Base-by-base conservation (phyloP, 2,797 vertebrate genomes). In the Delichon dasypus region DNA sequence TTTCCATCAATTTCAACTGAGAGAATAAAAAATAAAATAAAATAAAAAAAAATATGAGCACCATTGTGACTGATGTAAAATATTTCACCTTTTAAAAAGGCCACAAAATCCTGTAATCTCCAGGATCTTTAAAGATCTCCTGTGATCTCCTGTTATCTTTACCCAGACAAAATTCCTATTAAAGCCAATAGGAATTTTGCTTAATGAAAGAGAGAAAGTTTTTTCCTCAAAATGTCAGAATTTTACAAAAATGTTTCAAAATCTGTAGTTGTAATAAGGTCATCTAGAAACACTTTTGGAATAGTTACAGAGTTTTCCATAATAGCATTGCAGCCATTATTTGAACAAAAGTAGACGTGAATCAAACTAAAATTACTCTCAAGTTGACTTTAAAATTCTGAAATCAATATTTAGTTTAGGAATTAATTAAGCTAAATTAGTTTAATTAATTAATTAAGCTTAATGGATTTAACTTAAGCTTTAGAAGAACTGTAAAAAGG, bases 361-460 rank as follows among this genome's bases (percentile, higher is more conserved):
- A 94, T 93, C 78, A 85, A 53, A 36, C 60, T 76, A 76, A 91
- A 95, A 94, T 88, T 93, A 66, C 26, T 13, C 58, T 94, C 70
- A 72, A 88, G 75, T 8, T 92, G 54, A 44, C 57, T 88, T 85
- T 58, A 75, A 83, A 93, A 88, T 80, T 91, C 75, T 93, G 54
- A 51, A 88, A 96, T 91, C 66, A 92, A 92, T 95, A 95, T 89
- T 94, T 92, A 85, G 40, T 66, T 78, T 80, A 88, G 38, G 36
- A 80, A 95, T 85, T 89, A 94, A 93, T 88, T 89, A 88, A 26
- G 34, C 25, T 67, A 70, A 91, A 91, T 90, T 64, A 32, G 18
- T 67, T 70, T 1, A 70, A 88, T 80, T 85, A 89, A 89, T 94
- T 85, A 91, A 90, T 76, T 78, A 88, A 64, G 23, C 16, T 34